Percentiles rank a stretch among this genome's conserved stretches.
Conservation (phyloP, 1,140 invertebrate species). For the Bombus turneri region DNA sequence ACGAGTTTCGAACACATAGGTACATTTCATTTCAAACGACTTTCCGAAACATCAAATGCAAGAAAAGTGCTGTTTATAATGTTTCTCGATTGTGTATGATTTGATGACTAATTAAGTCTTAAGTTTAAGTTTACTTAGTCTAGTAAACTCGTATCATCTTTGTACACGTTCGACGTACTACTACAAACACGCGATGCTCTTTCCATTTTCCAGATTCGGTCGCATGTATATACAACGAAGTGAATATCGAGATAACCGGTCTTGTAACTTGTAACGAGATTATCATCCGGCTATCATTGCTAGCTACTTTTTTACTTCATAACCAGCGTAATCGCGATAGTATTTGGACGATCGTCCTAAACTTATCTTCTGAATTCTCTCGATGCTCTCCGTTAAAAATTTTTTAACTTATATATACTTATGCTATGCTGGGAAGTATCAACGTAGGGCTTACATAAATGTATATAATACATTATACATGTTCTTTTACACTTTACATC, state of each 20-base stretch:
- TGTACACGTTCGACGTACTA: neutral
- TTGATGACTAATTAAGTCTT: no score
- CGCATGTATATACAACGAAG: constrained; percentile 11
- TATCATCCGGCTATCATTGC: constrained; percentile 24
- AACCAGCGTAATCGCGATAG: neutral
- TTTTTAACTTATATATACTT: neutral
- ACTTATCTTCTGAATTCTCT: neutral
- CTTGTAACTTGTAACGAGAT: constrained; percentile 66
- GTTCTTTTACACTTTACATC: neutral
- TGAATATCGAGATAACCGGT: constrained; percentile 57
- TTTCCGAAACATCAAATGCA: no score
- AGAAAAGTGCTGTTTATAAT: no score
- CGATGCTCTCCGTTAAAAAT: neutral
- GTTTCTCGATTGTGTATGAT: no score
- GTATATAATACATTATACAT: neutral
- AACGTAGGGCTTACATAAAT: neutral
- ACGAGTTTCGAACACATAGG: no score
- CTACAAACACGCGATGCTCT: neutral
- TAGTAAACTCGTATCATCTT: no score
- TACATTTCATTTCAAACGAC: no score
- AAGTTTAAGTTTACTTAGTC: no score
- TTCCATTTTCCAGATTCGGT: constrained; percentile 8
- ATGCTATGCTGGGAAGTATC: no score
- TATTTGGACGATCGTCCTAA: neutral
- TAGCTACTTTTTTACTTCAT: constrained; percentile 30